phyloP scores from a whole-genome alignment of 2,113 vertebrate species.

The Gnathonemus longibarbis region DNA sequence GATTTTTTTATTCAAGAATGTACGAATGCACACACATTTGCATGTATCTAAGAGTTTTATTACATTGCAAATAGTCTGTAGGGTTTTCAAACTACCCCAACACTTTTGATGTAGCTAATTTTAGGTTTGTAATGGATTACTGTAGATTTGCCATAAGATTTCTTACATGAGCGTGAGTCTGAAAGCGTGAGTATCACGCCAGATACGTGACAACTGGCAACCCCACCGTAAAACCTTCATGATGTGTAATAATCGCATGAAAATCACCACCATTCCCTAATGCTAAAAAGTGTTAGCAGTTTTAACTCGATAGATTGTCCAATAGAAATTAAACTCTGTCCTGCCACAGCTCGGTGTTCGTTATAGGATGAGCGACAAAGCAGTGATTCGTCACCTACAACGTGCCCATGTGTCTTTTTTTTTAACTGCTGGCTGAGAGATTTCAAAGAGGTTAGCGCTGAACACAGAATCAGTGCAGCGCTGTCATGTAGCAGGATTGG shows the following conservation, averaged over 20 bases:
- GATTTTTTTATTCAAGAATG: too few relatives aligned
- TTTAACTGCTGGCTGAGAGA: not conserved
- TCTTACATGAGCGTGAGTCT: too few relatives aligned
- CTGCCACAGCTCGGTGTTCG: not conserved
- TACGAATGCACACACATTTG: too few relatives aligned
- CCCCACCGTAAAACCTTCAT: not conserved
- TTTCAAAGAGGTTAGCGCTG: not conserved
- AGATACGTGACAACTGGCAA: too few relatives aligned
- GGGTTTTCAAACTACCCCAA: too few relatives aligned
- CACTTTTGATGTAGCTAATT: too few relatives aligned
- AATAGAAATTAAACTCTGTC: not conserved
- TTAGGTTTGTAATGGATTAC: too few relatives aligned
- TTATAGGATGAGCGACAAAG: not conserved
- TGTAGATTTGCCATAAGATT: too few relatives aligned
- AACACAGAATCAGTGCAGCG: not conserved
- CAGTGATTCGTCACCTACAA: not conserved
- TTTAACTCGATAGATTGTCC: not conserved
- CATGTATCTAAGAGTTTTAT: too few relatives aligned
- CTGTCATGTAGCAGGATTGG: not conserved
- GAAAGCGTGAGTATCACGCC: too few relatives aligned
- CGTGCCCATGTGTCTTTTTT: not conserved
- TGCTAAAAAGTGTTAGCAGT: not conserved
- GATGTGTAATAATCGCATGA: not conserved
- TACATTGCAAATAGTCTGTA: too few relatives aligned
- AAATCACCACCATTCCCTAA: not conserved